phyloP scores from a whole-genome alignment of 2,888 invertebrate genomes.

The Erynnis tages region DNA sequence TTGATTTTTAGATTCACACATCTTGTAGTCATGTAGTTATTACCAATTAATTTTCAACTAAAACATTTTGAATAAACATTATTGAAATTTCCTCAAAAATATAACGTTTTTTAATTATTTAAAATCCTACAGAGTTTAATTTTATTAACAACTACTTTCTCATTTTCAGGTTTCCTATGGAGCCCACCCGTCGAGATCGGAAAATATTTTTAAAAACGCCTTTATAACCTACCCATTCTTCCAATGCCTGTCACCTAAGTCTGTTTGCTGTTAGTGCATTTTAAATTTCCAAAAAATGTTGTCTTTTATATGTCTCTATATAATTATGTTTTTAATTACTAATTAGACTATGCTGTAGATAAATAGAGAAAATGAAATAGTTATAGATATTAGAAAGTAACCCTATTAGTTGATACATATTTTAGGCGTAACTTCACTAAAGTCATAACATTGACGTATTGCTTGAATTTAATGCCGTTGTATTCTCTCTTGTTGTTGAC shows the following conservation, averaged over 20 bases:
- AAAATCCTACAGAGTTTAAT: too few relatives aligned
- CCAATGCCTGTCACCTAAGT: background rate
- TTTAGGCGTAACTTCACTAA: constrained; percentile 1
- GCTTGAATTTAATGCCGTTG: too few relatives aligned
- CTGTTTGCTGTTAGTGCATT: constrained; percentile 9
- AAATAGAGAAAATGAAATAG: constrained; percentile 1
- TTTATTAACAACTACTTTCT: constrained; percentile 6
- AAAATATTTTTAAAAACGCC: constrained; percentile 47
- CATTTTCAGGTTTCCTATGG: constrained; percentile 57
- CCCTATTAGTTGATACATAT: constrained; percentile 4
- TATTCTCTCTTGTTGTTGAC: constrained; percentile 4
- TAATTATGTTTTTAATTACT: background rate
- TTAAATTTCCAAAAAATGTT: constrained; percentile 3
- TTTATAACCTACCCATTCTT: background rate
- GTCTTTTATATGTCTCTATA: background rate
- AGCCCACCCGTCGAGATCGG: constrained; percentile 43
- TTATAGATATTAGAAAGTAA: constrained; percentile 2
- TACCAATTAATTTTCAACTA: too few relatives aligned
- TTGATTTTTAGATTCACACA: too few relatives aligned
- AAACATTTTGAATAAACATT: too few relatives aligned
- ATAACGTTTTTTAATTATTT: too few relatives aligned
- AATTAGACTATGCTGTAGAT: constrained; percentile 12
- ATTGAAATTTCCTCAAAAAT: too few relatives aligned
- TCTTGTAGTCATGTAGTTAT: too few relatives aligned
- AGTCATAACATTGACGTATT: background rate